Evolutionary conservation across 2,113 vertebrate genomes (phyloP).

Genomic region (Calidris pygmaea): DNA sequence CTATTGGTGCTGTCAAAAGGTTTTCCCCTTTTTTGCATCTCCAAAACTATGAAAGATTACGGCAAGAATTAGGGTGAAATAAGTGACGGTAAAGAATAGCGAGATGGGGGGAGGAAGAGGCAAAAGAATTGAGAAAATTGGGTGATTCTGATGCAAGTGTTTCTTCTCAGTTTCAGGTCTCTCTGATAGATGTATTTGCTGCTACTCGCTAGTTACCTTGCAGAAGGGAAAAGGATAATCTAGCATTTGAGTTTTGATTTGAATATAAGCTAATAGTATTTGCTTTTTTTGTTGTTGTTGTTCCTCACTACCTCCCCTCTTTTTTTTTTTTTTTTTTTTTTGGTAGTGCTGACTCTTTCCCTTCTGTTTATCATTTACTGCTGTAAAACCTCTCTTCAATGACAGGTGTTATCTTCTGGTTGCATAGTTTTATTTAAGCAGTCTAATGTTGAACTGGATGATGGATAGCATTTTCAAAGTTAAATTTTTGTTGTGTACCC

Average conservation of each 20-base stretch:
- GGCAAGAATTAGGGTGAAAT: neutral
- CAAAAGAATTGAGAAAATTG: neutral
- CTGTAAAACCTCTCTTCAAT: neutral
- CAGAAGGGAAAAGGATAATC: neutral
- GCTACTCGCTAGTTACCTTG: neutral
- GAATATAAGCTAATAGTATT: neutral
- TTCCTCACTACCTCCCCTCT: neutral
- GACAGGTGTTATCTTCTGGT: neutral
- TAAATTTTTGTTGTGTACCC: neutral
- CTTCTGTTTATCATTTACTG: neutral
- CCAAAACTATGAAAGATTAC: neutral
- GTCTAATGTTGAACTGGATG: neutral
- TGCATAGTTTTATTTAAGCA: neutral
- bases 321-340: neutral
- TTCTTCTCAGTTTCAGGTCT: neutral
- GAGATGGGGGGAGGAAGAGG: neutral
- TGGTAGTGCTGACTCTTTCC: neutral
- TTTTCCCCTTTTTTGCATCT: neutral
- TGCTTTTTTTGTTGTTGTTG: neutral
- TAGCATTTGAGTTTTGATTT: neutral
- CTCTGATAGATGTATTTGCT: neutral
- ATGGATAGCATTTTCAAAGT: neutral
- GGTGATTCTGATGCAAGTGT: neutral
- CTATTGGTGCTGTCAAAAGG: neutral
- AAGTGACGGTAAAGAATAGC: neutral